These are phyloP conservation scores for Camptogramma bilineatum DNA, from an alignment of 2,888 invertebrate species.

Conservation along the genomic window DNA sequence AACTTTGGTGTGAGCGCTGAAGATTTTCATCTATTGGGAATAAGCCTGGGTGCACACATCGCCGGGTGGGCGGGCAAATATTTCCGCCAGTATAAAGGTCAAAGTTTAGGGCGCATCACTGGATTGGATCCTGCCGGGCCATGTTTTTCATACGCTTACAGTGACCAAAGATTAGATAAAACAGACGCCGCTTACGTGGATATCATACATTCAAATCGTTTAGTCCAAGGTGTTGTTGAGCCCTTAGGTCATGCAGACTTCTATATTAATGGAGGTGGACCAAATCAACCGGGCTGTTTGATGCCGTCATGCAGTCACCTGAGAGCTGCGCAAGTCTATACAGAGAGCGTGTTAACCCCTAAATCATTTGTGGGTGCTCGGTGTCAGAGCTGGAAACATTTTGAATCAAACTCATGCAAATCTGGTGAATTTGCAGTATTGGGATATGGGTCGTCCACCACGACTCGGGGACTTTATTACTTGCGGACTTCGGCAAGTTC, in stretches of 20 bases:
- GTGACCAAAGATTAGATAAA: slow-evolving; percentile 74
- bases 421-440: slow-evolving; percentile 66
- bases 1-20: slow-evolving; percentile 73
- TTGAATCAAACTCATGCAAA: slow-evolving; percentile 69
- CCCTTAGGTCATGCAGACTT: slow-evolving; percentile 90
- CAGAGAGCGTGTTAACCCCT: slow-evolving; percentile 72
- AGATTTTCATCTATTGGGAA: slow-evolving; percentile 84
- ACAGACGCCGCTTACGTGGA: slow-evolving; percentile 77
- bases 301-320: slow-evolving; percentile 80
- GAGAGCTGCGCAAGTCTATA: slow-evolving; percentile 74
- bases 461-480: slow-evolving; percentile 76
- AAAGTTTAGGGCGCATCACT: slow-evolving; percentile 74
- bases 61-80: slow-evolving; percentile 83
- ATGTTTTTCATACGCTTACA: slow-evolving; percentile 75
- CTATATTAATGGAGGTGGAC: slow-evolving; percentile 89
- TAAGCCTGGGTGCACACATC: slow-evolving; percentile 86
- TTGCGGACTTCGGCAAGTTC: slow-evolving; percentile 67
- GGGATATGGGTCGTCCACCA: slow-evolving; percentile 76
- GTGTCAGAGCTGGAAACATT: slow-evolving; percentile 74
- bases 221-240: slow-evolving; percentile 79
- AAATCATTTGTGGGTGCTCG: slow-evolving; percentile 72
- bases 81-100: slow-evolving; percentile 71
- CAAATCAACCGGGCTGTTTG: slow-evolving; percentile 89
- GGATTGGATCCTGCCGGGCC: slow-evolving; percentile 82
- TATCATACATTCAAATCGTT: slow-evolving; percentile 76